Evolutionary conservation across 2,113 vertebrate genomes (phyloP), one percentile per base, ranked within the genome.

Genomic region (Sinocyclocheilus anshuiensis): DNA sequence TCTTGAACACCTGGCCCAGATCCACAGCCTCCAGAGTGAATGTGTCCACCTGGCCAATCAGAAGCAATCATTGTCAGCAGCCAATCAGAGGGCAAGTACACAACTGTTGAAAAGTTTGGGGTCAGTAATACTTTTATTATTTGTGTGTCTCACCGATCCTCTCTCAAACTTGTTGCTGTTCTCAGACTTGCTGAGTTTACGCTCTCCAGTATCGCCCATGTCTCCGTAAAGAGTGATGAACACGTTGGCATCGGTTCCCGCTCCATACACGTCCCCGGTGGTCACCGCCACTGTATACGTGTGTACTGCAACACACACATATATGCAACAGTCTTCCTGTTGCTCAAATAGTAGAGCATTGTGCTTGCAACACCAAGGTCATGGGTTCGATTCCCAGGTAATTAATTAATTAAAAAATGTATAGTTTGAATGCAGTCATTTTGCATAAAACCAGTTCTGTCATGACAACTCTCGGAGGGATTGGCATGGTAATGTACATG

Each of bases 101-200:
- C 29, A 36, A 36, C 67, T 42, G 72, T n/a, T 39, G 2, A 5
- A 39, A 48, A 4, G 67, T 36, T 39, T 39, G 18, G 3, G 29
- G 8, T 39, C 69, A 39, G 69, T 4, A 59, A 22, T 59, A 33
- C 2, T 8, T 69, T 9, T 69, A 69, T 33, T 36, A 42, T 71
- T 67, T 42, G 16, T 55, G 11, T 84, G 88, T 86, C 91, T 92
- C 94, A 99, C 98, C 93, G 95, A 94, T 93, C 96, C 97, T 89
- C 95, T 95, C 92, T 99, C 98, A 85, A 99, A 99, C 92, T 99
- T 99, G 95, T 99, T 99, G 91, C 93, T 97, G 12, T 95, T 97
- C 90, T 97, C 97, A 0, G 98, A 99, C 91, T 97, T 98, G 93
- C 97, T 96, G 76, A 99, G 97, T 86, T 98, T 97, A 50, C 97